Base-by-base conservation (phyloP, 2,113 vertebrate species). In the Oxygymnocypris stewartii region DNA sequence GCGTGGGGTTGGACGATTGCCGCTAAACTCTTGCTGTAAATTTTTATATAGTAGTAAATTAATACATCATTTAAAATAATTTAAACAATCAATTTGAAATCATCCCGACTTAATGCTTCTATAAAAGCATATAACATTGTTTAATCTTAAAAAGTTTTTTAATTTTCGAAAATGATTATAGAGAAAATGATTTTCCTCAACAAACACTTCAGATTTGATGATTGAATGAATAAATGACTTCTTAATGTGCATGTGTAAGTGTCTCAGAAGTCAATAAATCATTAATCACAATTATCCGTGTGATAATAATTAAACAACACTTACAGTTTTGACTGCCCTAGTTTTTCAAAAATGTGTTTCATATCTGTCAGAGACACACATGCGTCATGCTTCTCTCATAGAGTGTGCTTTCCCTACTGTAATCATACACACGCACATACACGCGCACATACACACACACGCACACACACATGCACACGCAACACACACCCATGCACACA, bases 321-420 rank as follows among this genome's bases (percentile, higher is more conserved):
- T 40, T 10, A 20, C 8, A 37, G 18, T n/a, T 40, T 20, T 12
- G 69, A 42, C 69, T 73, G 69, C 9, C 69, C 37, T 42, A 42
- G 69, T 73, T 73, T 73, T 40, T 73, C 69, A 73, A 23, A 11
- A 42, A 73, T 42, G 4, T 73, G 37, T n/a, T 73, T 42, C 37
- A 42, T 73, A 73, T 73, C 37, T 73, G 69, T 73, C 35, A 40
- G 18, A 73, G 69, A 73, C 69, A 20, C 31, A 71, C 35, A 59
- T n/a, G 18, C 37, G 40, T 23, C 69, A 71, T 71, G 69, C 35
- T 71, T 37, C 35, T 20, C 67, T 71, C 65, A 18, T 18, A 69
- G 14, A 54, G 31, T 1, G 11, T 12, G 5, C 23, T 47, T 44
- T 44, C 42, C n/a, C 42, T 76, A 47, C 73, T 76, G 73, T 76